These are phyloP conservation scores for Crotalus helleri DNA, from an alignment of 2,113 vertebrate genomes.

Conservation along the genomic window DNA sequence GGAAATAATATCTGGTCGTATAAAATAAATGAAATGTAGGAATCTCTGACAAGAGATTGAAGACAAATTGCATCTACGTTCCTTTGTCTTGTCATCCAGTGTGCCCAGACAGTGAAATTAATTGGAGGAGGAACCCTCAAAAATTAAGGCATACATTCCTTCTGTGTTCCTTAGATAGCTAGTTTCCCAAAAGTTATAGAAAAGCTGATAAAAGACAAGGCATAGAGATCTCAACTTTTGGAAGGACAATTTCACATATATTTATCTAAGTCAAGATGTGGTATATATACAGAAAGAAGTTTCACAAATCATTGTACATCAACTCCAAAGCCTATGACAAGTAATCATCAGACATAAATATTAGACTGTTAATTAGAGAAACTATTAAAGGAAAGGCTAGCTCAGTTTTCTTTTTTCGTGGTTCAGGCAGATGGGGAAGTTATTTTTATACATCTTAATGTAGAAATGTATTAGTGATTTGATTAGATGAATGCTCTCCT, in stretches of 20 bases:
- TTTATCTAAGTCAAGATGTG: neutral
- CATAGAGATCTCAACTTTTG: neutral
- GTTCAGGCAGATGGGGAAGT: neutral
- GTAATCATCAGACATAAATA: neutral
- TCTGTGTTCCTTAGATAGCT: neutral
- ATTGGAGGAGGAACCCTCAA: neutral
- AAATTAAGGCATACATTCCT: neutral
- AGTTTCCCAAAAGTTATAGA: neutral
- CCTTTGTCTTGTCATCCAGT: neutral
- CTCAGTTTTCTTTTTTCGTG: neutral
- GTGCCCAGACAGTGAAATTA: neutral
- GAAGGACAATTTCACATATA: neutral
- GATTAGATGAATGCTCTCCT: neutral
- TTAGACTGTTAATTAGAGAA: neutral
- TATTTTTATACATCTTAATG: neutral
- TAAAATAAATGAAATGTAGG: neutral
- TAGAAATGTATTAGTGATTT: neutral
- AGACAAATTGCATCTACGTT: neutral
- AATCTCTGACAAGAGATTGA: neutral
- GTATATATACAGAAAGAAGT: neutral
- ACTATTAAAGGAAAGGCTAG: neutral
- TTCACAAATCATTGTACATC: neutral
- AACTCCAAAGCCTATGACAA: neutral
- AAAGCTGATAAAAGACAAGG: neutral
- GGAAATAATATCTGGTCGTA: neutral